Conservation (phyloP, 2,797 vertebrate genomes). For the Hylomyscus alleni region DNA sequence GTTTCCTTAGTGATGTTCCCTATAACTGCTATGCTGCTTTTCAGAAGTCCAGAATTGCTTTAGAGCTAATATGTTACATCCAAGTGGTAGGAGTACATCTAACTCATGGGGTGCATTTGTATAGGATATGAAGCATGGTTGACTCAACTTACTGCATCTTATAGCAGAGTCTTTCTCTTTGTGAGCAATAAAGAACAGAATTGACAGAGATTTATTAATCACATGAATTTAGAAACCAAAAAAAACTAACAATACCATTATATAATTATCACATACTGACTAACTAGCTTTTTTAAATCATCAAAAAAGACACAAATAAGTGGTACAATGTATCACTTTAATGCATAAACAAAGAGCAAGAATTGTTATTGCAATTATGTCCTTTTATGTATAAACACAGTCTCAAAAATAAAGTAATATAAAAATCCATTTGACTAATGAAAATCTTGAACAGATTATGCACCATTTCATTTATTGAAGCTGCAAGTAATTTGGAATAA, state of each 20-base stretch:
- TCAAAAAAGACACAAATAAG: conserved; percentile 37
- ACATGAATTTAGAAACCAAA: conserved; percentile 35
- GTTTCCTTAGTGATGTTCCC: conserved; percentile 52
- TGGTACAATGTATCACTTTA: background rate
- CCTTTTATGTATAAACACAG: background rate
- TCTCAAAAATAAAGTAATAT: background rate
- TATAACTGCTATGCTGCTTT: conserved; percentile 54
- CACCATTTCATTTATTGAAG: conserved; percentile 6
- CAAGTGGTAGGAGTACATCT: conserved; percentile 69
- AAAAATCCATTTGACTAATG: conserved; percentile 24
- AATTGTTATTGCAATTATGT: background rate
- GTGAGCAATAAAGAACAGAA: conserved; percentile 13
- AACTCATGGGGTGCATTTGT: conserved; percentile 71
- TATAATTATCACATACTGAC: background rate
- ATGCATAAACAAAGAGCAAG: background rate
- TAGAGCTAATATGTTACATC: conserved; percentile 49
- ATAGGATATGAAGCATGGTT: conserved; percentile 79
- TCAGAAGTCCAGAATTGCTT: conserved; percentile 62
- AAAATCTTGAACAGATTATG: background rate
- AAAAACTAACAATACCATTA: conserved; percentile 67
- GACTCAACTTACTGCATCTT: conserved; percentile 49
- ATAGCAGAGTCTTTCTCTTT: conserved; percentile 25
- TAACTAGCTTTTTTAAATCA: conserved; percentile 66
- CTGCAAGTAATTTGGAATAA: conserved; percentile 17
- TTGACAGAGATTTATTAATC: background rate